Evolutionary conservation across 1,140 invertebrate species (phyloP), one percentile per base, ranked within the genome.

Genomic region (Drosophila triauraria): DNA sequence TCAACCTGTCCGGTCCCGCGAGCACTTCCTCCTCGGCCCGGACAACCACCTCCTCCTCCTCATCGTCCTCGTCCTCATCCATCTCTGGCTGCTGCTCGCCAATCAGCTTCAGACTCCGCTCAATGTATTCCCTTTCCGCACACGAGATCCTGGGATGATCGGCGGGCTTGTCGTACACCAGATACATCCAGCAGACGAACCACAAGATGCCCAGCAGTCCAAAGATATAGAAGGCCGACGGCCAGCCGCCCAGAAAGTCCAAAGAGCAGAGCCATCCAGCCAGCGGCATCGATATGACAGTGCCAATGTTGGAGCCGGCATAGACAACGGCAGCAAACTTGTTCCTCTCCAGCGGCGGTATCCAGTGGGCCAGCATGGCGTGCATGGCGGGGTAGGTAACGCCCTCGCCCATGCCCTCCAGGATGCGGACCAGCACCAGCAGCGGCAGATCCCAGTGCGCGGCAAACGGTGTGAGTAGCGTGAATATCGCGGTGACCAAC

Each of bases 351-450:
- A 96, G 92, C 12, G 96, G 96, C 7, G 97, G 97, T 47, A 97
- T 96, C 97, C 97, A 97, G 62, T 95, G 94, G 4, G 96, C 96
- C 32, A 97, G 91, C 95, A 97, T 96, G 27, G 95, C 95, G 91
- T 97, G 96, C 95, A 97, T 96, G 1, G 96, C 95, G 46, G 96
- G 97, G 93, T 96, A 97, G 46, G 96, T 97, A 30, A 97, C 96
- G 42, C 96, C 96, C 94, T 98, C 97, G 25, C 95, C 96, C 72
- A 98, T 94, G 30, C 98, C 98, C 93, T 97, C 96, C 13, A 98
- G 91, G 15, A 98, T 94, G 75, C 98, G 93, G 3, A 97, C 95
- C 35, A 94, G 94, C 69, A 98, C 95, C 80, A 99, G 96, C 57
- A 96, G 94, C 65, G 95, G 93, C 65, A 96, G 94, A 77, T 96